Base-by-base conservation (phyloP, 1,140 invertebrate genomes). In the Pseudomyrmex concolor region DNA sequence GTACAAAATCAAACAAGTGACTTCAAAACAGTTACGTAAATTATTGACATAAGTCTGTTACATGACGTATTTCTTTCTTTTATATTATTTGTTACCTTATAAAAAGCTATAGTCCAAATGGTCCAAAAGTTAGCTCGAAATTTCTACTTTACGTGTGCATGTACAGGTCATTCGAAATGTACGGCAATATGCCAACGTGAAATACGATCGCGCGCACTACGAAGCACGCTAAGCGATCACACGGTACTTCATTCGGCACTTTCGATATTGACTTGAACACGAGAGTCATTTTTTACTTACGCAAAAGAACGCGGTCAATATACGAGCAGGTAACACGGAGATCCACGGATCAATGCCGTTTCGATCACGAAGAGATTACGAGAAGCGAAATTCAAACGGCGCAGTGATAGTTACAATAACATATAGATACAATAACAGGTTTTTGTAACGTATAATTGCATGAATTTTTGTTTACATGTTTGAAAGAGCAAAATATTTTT, bases 111-210 rank as follows among this genome's bases (percentile, higher is more conserved):
- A 50, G 45, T 22, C n/a, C n/a, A 19, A 48, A 34, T 74, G 50
- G 25, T 12, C 60, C 17, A 48, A 74, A 74, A 74, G 48, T 74
- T n/a, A 8, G 19, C 48, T 8, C 72, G 48, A 74, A 74, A 62
- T 73, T 8, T 12, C 2, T 48, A 50, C 15, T 22, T 7, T 13
- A 63, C 25, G n/a, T 48, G 22, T 25, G 10, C 57, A 17, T 8
- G 57, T 34, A 7, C 10, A 5, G 43, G 19, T 74, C 22, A 74
- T 74, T 74, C 19, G 22, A 8, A 74, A 74, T 63, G 43, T 63
- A 63, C 57, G 19, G 43, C 72, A 74, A 74, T 50, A 63, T 74
- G 72, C 59, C 72, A 74, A 63, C 63, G 63, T 77, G 63, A 77
- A 67, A 68, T 77, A 77, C 74, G 63, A 55, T 55, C 25, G 48